These are phyloP conservation scores for Trematomus bernacchii DNA, from an alignment of 2,797 vertebrate species.

Conservation along the genomic window DNA sequence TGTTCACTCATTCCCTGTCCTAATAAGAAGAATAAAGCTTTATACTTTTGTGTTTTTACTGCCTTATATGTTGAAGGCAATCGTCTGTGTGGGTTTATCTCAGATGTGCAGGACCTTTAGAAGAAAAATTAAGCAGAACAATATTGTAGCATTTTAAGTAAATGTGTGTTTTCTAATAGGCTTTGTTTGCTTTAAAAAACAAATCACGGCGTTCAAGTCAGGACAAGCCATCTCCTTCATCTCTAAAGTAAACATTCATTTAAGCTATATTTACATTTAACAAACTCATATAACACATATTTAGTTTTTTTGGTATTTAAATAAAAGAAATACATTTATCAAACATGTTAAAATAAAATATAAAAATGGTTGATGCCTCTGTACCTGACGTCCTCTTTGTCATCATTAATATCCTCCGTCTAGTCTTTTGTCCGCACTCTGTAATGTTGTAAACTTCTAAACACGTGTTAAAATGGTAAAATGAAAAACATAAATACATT, in stretches of 20 bases:
- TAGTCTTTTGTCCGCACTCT: not conserved
- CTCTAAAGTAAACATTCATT: not conserved
- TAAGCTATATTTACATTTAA: not conserved
- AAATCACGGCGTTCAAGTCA: not conserved
- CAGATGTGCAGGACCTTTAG: not conserved
- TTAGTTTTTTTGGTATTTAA: not conserved
- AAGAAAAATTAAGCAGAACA: not conserved
- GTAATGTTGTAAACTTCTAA: not conserved
- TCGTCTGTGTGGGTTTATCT: not conserved
- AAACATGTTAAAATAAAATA: not conserved
- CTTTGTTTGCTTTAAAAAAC: constrained; percentile 7
- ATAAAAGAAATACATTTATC: not conserved
- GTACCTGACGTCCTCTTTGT: not conserved
- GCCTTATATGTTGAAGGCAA: not conserved
- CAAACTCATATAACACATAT: not conserved
- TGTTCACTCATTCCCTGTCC: not conserved
- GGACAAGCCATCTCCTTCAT: not conserved
- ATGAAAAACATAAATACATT: not conserved
- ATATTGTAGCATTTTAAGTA: not conserved
- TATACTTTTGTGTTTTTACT: not conserved
- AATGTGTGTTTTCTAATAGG: not conserved
- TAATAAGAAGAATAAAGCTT: too few relatives aligned
- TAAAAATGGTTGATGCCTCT: not conserved
- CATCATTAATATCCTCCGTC: not conserved
- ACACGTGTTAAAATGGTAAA: not conserved